Percentiles rank a stretch among this genome's conserved stretches.
phyloP scores from a whole-genome alignment of 2,888 invertebrate species.

The Dusona sp. region DNA sequence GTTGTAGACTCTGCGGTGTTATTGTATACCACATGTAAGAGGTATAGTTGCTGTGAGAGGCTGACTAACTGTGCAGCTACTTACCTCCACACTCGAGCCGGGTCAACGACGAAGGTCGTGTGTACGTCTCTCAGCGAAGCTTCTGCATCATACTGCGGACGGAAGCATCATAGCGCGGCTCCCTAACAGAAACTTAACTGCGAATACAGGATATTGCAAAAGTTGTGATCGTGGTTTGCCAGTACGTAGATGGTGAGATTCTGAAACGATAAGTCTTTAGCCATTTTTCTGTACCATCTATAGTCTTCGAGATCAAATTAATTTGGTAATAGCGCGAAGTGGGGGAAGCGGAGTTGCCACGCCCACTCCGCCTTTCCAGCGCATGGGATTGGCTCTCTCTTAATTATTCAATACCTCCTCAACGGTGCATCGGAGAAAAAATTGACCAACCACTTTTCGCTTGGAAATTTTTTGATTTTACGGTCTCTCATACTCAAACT shows the following conservation, averaged over 20 bases:
- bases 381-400: neutral
- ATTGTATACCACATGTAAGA: slow-evolving; percentile 29
- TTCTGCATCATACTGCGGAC: slow-evolving; percentile 44
- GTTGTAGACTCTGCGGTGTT: slow-evolving; percentile 17
- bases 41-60: slow-evolving; percentile 32
- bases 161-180: slow-evolving; percentile 57
- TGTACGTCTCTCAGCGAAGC: slow-evolving; percentile 43
- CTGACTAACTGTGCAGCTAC: slow-evolving; percentile 64
- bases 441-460: neutral
- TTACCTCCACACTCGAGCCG: slow-evolving; percentile 57
- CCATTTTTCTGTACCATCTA: neutral
- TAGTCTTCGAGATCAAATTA: neutral
- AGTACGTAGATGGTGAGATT: neutral
- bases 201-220: slow-evolving; percentile 22
- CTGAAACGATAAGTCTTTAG: neutral
- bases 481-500: neutral
- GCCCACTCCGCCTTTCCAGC: neutral
- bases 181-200: slow-evolving; percentile 41
- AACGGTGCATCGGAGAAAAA: neutral
- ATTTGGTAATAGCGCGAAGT: neutral
- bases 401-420: neutral
- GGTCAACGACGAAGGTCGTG: slow-evolving; percentile 66
- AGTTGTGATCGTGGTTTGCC: neutral
- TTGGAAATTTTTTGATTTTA: neutral
- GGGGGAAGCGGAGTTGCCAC: neutral